Evolutionary conservation across 2,797 vertebrate genomes (phyloP).

Genomic region (Betta splendens): DNA sequence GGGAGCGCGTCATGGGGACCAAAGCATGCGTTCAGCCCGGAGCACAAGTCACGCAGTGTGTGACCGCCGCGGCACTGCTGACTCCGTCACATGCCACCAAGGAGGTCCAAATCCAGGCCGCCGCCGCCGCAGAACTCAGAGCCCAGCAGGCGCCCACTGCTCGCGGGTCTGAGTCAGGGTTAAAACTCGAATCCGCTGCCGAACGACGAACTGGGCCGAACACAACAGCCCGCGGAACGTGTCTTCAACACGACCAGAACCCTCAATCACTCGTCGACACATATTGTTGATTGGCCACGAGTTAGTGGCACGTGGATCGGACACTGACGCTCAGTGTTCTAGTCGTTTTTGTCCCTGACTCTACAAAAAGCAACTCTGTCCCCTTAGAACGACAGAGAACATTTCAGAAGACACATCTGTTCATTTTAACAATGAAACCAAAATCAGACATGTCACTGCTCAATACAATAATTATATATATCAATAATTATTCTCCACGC

Average conservation of each 20-base stretch:
- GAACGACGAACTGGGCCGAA: slow-evolving; percentile 31
- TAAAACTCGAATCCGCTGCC: slow-evolving; percentile 49
- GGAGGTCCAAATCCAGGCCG: slow-evolving; percentile 52
- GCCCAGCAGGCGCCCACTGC: slow-evolving; percentile 30
- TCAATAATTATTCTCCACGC: no score
- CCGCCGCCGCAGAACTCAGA: slow-evolving; percentile 42
- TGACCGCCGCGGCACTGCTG: slow-evolving; percentile 53
- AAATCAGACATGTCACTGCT: no score
- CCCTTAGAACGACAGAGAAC: no score
- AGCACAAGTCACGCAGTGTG: slow-evolving; percentile 57
- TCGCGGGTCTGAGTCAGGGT: slow-evolving; percentile 65
- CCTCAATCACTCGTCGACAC: no score
- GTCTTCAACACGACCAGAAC: slow-evolving; percentile 17
- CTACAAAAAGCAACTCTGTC: no score
- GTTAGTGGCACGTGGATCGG: no score
- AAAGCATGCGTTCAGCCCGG: slow-evolving; percentile 54
- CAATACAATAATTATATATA: no score
- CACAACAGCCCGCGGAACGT: slow-evolving; percentile 22
- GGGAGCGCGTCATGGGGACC: slow-evolving; percentile 29
- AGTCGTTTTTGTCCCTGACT: no score
- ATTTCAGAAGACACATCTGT: no score
- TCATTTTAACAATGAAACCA: no score
- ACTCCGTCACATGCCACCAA: slow-evolving; percentile 62
- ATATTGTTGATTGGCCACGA: slow-evolving; percentile 17
- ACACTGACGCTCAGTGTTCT: no score